These are phyloP conservation scores for Morpho achilles DNA, from an alignment of 2,888 invertebrate genomes.

Conservation along the genomic window DNA sequence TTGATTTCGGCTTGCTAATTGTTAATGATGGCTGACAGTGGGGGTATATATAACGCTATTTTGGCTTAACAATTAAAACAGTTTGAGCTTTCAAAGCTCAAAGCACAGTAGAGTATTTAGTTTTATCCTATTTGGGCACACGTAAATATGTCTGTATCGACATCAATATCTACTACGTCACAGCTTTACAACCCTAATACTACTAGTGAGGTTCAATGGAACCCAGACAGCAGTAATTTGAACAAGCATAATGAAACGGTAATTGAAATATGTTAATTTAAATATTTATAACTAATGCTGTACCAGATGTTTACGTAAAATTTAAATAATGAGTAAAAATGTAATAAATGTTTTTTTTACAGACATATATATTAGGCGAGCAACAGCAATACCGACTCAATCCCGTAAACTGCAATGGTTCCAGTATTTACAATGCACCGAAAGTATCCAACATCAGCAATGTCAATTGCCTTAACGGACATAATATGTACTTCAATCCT, in stretches of 20 bases:
- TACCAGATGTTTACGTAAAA: too few species aligned
- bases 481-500: constrained; percentile 8
- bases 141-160: constrained; percentile 16
- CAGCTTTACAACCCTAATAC: constrained; percentile 25
- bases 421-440: constrained; percentile 13
- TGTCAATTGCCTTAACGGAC: constrained; percentile 2
- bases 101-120: constrained; percentile 26
- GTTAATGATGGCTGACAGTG: constrained; percentile 24
- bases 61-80: constrained; percentile 37
- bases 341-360: constrained; percentile 3
- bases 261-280: constrained; percentile 1
- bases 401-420: constrained; percentile 10
- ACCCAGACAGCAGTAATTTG: constrained; percentile 28
- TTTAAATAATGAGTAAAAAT: neutral
- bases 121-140: neutral
- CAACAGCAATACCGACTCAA: constrained; percentile 12
- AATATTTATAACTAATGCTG: neutral
- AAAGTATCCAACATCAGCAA: constrained; percentile 4
- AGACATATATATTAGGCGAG: constrained; percentile 11
- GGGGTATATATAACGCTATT: constrained; percentile 47
- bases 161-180: constrained; percentile 28
- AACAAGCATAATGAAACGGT: constrained; percentile 23
- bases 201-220: constrained; percentile 35
- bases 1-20: constrained; percentile 21
- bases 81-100: constrained; percentile 38